Evolutionary conservation across 2,113 vertebrate genomes (phyloP).

Genomic region (Benitochromis conjunctus): DNA sequence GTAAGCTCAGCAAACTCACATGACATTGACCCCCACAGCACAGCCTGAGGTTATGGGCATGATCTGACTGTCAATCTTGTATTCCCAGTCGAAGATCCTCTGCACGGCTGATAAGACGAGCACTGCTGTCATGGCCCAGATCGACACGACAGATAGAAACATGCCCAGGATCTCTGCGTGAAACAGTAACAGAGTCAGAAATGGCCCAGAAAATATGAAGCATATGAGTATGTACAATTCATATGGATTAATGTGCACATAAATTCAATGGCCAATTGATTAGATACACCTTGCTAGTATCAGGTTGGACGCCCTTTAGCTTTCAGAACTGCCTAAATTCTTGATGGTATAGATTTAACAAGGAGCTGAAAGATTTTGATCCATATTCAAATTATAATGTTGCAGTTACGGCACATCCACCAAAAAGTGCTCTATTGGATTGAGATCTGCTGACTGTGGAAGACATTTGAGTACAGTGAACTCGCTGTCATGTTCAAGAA

Average conservation of each 20-base stretch:
- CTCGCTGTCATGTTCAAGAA: background rate
- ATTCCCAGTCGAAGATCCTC: constrained; percentile 78
- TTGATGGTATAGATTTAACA: background rate
- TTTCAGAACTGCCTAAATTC: background rate
- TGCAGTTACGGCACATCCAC: background rate
- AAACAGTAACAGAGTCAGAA: background rate
- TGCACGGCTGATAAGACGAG: constrained; percentile 80
- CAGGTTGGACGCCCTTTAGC: accelerated
- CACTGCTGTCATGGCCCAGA: constrained; percentile 84
- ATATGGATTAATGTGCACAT: background rate
- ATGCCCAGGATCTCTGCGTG: constrained; percentile 85
- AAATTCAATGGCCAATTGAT: background rate
- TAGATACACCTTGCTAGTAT: background rate
- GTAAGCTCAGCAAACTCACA: constrained; percentile 61
- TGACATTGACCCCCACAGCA: constrained; percentile 81
- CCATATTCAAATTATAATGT: background rate
- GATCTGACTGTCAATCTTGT: constrained; percentile 75
- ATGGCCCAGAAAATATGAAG: accelerated
- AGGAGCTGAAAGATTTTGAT: background rate
- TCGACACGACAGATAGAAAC: constrained; percentile 83
- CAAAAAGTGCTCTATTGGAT: background rate
- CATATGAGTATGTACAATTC: background rate
- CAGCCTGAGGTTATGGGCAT: constrained; percentile 90
- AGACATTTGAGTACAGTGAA: background rate
- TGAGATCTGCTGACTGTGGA: background rate